Percentiles rank a stretch among this genome's conserved stretches.
Conservation (phyloP, 2,888 invertebrate species). For the Netelia virgata region DNA sequence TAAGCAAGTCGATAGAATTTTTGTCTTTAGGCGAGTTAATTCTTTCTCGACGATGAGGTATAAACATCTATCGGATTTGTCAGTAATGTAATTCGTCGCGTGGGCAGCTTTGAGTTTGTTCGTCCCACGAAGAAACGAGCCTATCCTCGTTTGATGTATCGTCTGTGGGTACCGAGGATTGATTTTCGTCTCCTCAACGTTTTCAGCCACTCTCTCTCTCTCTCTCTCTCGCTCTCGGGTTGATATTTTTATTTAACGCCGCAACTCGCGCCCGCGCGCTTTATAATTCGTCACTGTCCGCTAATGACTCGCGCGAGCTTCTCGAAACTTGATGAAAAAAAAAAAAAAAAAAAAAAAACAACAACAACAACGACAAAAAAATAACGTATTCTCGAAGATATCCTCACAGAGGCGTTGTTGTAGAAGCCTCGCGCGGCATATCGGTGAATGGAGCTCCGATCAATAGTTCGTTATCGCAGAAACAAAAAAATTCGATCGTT, state of each 20-base stretch:
- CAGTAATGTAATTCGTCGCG: not conserved
- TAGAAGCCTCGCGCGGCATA: not conserved
- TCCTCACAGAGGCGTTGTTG: slow-evolving; percentile 8
- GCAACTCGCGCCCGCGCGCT: slow-evolving; percentile 42
- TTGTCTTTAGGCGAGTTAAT: too few species aligned
- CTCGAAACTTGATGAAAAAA: slow-evolving; percentile 30
- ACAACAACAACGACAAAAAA: not conserved
- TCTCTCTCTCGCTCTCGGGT: not conserved
- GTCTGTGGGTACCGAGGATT: slow-evolving; percentile 33
- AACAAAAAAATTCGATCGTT: slow-evolving; percentile 79
- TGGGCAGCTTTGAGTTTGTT: slow-evolving; percentile 9
- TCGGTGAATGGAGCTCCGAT: slow-evolving; percentile 78
- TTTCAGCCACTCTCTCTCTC: not conserved
- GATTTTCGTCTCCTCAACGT: slow-evolving; percentile 27
- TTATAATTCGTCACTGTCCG: slow-evolving; percentile 82
- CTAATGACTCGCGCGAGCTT: slow-evolving; percentile 77
- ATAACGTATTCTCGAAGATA: slow-evolving; percentile 5
- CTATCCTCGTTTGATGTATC: slow-evolving; percentile 52
- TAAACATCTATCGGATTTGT: not conserved
- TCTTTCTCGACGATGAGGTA: too few species aligned
- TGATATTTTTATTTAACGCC: slow-evolving; percentile 13
- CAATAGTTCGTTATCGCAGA: slow-evolving; percentile 83
- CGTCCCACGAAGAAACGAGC: slow-evolving; percentile 30
- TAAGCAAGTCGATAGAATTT: too few species aligned
- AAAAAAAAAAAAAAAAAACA: too few species aligned